phyloP scores from a whole-genome alignment of 92 coral and sea anemone species.

The Nematostella vectensis region DNA sequence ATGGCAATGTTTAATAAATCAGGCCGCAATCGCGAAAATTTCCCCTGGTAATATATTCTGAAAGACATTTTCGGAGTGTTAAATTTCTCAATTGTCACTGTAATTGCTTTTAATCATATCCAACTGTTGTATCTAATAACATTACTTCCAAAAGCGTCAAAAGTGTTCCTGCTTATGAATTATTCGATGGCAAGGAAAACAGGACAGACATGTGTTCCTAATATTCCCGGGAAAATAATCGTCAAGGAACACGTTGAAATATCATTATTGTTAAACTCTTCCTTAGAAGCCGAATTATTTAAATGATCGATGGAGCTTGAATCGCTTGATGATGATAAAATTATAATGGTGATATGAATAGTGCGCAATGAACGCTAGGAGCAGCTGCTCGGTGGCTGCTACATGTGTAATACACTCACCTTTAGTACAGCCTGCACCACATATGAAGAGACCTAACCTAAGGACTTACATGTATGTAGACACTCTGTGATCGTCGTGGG shows the following conservation, averaged over 20 bases:
- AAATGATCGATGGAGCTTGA: background rate
- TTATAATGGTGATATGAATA: slow-evolving; percentile 47
- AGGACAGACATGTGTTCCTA: no score
- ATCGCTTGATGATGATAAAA: background rate
- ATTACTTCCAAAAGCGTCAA: slow-evolving; percentile 66
- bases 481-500: slow-evolving; percentile 97
- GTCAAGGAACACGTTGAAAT: no score
- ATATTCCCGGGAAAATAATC: no score
- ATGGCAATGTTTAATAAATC: no score
- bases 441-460: background rate
- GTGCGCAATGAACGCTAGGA: slow-evolving; percentile 44
- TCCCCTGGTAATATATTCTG: background rate
- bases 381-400: slow-evolving; percentile 18
- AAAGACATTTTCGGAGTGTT: background rate
- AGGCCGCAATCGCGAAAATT: no score
- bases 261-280: no score
- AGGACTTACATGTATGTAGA: slow-evolving; percentile 95
- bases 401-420: no score
- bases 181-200: no score
- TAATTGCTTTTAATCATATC: slow-evolving; percentile 49
- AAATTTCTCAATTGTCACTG: slow-evolving; percentile 40
- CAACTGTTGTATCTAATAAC: slow-evolving; percentile 72
- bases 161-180: slow-evolving; percentile 57
- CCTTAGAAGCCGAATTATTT: no score
- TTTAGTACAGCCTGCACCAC: no score